phyloP scores from a whole-genome alignment of 2,797 vertebrate species.

The Buceros bicornis region DNA sequence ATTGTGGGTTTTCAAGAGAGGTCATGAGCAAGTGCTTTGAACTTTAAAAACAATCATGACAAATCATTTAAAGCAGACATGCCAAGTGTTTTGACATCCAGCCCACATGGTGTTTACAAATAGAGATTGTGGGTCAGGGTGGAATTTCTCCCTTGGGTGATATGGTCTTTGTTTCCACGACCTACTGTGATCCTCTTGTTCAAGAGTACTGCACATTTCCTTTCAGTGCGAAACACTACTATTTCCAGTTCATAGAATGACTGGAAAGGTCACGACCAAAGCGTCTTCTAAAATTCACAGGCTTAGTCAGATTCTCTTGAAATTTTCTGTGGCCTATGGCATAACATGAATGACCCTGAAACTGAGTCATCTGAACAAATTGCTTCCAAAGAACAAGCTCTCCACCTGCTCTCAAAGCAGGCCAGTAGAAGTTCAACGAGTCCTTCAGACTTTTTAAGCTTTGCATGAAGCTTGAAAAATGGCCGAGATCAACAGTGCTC shows the following conservation, averaged over 20 bases:
- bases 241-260: slow-evolving; percentile 30
- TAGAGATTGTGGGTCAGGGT: not conserved
- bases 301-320: not conserved
- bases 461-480: not conserved
- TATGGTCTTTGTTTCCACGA: slow-evolving; percentile 57
- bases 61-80: slow-evolving; percentile 40
- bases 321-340: not conserved
- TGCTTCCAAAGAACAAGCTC: not conserved
- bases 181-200: not conserved
- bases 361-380: not conserved
- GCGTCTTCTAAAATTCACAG: not conserved
- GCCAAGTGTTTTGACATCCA: slow-evolving; percentile 55
- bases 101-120: slow-evolving; percentile 16
- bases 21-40: slow-evolving; percentile 44
- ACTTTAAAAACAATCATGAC: slow-evolving; percentile 39
- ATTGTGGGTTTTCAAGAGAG: slow-evolving; percentile 16
- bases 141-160: slow-evolving; percentile 52
- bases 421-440: not conserved
- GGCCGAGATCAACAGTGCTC: not conserved
- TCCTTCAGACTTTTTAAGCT: not conserved
- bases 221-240: slow-evolving; percentile 12
- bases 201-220: slow-evolving; percentile 6
- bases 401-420: not conserved
- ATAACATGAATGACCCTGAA: not conserved
- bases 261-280: slow-evolving; percentile 24